Conservation (phyloP, 2,797 vertebrate genomes). For the Hypotaenidia okinawae region DNA sequence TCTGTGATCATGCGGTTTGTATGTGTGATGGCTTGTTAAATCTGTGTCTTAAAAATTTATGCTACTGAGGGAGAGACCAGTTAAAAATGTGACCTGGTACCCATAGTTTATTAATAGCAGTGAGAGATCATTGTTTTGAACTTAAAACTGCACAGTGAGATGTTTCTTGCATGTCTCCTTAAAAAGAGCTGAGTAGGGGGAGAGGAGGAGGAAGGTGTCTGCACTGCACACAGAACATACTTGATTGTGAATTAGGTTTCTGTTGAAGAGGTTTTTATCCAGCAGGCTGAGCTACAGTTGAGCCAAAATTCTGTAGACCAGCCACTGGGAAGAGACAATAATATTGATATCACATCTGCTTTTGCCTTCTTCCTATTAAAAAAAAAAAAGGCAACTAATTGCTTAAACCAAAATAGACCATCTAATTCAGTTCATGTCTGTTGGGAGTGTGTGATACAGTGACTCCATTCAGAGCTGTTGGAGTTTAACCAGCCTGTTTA, state of each 20-base stretch:
- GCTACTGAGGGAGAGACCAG: background rate
- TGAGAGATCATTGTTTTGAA: background rate
- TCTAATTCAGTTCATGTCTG: conserved; percentile 57
- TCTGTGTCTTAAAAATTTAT: background rate
- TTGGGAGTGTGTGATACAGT: conserved; percentile 26
- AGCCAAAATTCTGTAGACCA: conserved; percentile 5
- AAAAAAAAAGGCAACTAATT: conserved; percentile 31
- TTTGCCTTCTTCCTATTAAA: background rate
- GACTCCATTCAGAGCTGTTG: conserved; percentile 10
- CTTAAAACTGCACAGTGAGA: background rate
- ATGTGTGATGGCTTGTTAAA: background rate
- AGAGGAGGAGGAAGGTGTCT: conserved; percentile 53
- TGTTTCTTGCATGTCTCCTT: background rate
- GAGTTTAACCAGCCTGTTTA: conserved; percentile 41
- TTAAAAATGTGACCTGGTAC: background rate
- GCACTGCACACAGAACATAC: background rate
- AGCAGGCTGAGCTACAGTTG: background rate
- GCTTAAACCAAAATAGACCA: conserved; percentile 58
- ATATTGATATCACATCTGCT: background rate
- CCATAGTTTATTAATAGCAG: conserved; percentile 14
- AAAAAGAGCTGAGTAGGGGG: conserved; percentile 54
- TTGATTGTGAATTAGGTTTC: background rate
- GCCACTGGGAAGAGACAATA: background rate
- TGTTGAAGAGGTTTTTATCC: conserved; percentile 5
- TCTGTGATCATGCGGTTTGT: background rate